Conservation (phyloP, 2,888 invertebrate genomes). For the Tinea semifulvella region DNA sequence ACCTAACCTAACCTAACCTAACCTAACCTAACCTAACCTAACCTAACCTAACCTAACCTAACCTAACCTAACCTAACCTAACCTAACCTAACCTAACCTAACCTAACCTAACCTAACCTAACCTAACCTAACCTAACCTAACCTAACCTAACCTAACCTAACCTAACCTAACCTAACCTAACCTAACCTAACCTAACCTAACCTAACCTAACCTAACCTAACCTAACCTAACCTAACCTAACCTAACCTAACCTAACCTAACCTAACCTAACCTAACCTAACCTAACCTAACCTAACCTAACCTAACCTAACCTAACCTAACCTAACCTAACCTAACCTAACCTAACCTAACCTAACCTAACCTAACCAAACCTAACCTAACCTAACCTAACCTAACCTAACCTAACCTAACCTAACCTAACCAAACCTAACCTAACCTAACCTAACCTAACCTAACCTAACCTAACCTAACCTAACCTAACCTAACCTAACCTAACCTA, state of each 20-base stretch:
- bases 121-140: slow-evolving; percentile 23
- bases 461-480: slow-evolving; percentile 20
- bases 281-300: slow-evolving; percentile 23
- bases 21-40: slow-evolving; percentile 22
- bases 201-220: slow-evolving; percentile 21
- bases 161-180: slow-evolving; percentile 20
- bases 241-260: slow-evolving; percentile 24
- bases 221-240: slow-evolving; percentile 25
- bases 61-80: slow-evolving; percentile 25
- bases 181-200: slow-evolving; percentile 22
- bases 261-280: slow-evolving; percentile 23
- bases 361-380: slow-evolving; percentile 21
- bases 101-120: slow-evolving; percentile 23
- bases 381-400: slow-evolving; percentile 25
- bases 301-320: slow-evolving; percentile 20
- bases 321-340: slow-evolving; percentile 20
- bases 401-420: slow-evolving; percentile 24
- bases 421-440: slow-evolving; percentile 22
- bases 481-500: slow-evolving; percentile 20
- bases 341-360: slow-evolving; percentile 22
- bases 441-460: slow-evolving; percentile 23
- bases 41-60: slow-evolving; percentile 21
- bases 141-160: slow-evolving; percentile 20
- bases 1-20: slow-evolving; percentile 20
- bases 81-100: slow-evolving; percentile 24